phyloP scores from a whole-genome alignment of 2,113 vertebrate genomes.

The Leucoraja erinaceus region DNA sequence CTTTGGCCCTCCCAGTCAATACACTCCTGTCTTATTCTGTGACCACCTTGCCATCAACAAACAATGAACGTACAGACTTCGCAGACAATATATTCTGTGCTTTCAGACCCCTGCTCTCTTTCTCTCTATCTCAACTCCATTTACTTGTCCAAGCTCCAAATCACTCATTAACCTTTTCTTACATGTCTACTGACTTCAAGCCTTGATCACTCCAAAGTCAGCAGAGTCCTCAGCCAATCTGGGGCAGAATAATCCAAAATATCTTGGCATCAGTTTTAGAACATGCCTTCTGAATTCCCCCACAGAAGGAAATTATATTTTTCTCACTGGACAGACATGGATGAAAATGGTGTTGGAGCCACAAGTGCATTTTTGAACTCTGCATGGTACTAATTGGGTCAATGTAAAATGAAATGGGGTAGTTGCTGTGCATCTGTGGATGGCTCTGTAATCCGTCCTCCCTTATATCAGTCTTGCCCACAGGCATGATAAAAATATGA shows the following conservation, averaged over 20 bases:
- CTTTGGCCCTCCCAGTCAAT: background rate
- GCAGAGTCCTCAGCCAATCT: background rate
- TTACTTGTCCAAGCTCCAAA: background rate
- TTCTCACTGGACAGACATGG: background rate
- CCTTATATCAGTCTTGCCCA: background rate
- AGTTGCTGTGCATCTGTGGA: background rate
- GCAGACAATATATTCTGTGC: background rate
- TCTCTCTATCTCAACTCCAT: background rate
- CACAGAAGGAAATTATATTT: background rate
- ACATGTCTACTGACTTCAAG: background rate
- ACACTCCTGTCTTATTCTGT: background rate
- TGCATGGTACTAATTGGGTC: background rate
- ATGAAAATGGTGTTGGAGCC: background rate
- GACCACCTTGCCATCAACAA: background rate
- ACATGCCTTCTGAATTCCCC: background rate
- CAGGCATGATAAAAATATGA: background rate
- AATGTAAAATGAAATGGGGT: background rate
- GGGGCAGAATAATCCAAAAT: background rate
- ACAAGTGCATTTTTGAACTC: background rate
- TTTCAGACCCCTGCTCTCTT: background rate
- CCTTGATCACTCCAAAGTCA: background rate
- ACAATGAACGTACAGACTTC: background rate
- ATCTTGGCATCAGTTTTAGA: background rate
- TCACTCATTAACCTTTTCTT: background rate
- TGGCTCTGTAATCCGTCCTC: background rate